Base-by-base conservation (phyloP, 2,888 invertebrate species). In the Lithophane leautieri region DNA sequence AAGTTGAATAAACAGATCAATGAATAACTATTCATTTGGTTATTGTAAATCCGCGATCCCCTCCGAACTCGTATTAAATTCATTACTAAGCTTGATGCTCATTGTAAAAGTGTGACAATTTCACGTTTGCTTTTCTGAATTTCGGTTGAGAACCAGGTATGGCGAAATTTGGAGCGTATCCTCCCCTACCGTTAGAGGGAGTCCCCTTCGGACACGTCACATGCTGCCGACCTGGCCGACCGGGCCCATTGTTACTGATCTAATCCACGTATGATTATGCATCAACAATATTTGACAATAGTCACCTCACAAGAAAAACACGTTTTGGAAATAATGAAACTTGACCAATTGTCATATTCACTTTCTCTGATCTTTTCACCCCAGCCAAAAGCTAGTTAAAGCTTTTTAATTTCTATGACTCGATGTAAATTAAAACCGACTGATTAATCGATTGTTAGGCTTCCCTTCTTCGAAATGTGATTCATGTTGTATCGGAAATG, bases 211-310 rank as follows among this genome's bases (percentile, higher is more conserved):
- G 78, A 89, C 85, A 91, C 92, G 94, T 94, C 94, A 94, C 89
- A 90, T 91, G 87, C 89, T 94, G 94, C 94, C 94, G 92, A 92
- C 91, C 92, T 91, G 88, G 90, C 90, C 91, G 89, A 88, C 90
- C 89, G 86, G 87, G 81, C 86, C 90, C 85, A 93, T 95, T 95
- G 94, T 95, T 90, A 86, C 80, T 84, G 79, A 89, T 93, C 92
- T 94, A 93, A 94, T 94, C 92, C 93, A 93, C 90, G 90, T 92
- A 92, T 93, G 93, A 95, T 95, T 94, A 94, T 94, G 93, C 94
- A 93, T 89, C 90, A 92, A 94, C 91, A 92, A 89, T 91, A 86
- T 89, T 84, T 82, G 82, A 93, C 93, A 94, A 95, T 92, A 89
- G 89, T 75, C 81, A 84, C 83, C 87, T 90, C 90, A 91, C 92